Evolutionary conservation across 2,113 vertebrate genomes (phyloP).

Genomic region (Paradoxurus hermaphroditus): DNA sequence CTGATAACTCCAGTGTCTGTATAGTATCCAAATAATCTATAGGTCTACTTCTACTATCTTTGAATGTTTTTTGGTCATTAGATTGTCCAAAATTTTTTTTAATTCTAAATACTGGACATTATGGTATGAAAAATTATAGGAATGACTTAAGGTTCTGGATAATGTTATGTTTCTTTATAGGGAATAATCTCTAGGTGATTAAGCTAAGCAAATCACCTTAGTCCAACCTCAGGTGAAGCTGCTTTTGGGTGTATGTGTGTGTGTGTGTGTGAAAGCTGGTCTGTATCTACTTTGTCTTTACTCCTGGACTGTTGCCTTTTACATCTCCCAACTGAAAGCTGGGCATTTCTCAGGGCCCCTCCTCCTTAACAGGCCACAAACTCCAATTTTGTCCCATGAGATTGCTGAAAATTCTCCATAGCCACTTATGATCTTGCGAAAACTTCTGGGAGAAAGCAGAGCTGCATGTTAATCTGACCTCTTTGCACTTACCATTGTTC

Average conservation of each 20-base stretch:
- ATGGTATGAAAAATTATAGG: not conserved
- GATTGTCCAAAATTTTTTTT: not conserved
- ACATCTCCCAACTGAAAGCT: not conserved
- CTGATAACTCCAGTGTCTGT: not conserved
- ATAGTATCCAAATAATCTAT: not conserved
- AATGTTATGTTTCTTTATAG: not conserved
- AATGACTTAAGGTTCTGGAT: not conserved
- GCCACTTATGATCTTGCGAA: not conserved
- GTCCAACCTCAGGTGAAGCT: not conserved
- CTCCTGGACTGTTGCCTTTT: not conserved
- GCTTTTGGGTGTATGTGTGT: not conserved
- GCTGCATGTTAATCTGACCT: not conserved
- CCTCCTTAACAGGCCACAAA: not conserved
- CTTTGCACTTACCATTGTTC: not conserved
- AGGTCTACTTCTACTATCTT: not conserved
- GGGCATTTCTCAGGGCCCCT: not conserved
- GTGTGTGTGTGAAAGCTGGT: not conserved
- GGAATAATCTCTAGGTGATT: not conserved
- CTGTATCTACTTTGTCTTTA: not conserved
- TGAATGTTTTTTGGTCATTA: not conserved
- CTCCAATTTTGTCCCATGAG: not conserved
- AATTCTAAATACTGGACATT: not conserved
- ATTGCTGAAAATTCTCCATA: not conserved
- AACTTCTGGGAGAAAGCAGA: not conserved
- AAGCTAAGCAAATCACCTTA: not conserved